Evolutionary conservation across 2,113 vertebrate species (phyloP).

Genomic region (Carollia perspicillata): DNA sequence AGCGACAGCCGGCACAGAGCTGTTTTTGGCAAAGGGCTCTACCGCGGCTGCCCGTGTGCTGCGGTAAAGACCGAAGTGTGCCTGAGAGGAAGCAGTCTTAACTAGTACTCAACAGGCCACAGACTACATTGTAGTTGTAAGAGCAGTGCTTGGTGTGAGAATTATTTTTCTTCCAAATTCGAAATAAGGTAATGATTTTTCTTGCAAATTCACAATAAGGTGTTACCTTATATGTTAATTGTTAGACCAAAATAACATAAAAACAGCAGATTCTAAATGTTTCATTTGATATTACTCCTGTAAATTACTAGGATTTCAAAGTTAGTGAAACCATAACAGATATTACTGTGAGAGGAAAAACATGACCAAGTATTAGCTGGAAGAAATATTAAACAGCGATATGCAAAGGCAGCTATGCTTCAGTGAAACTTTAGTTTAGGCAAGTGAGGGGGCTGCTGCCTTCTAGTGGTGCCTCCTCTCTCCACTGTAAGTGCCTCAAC

Average conservation of each 20-base stretch:
- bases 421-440: not conserved
- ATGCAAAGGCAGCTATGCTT: not conserved
- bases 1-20: not conserved
- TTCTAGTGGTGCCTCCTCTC: constrained; percentile 31
- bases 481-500: no score
- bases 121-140: not conserved
- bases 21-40: constrained; percentile 47
- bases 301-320: constrained; percentile 5
- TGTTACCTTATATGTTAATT: not conserved
- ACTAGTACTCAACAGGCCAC: not conserved
- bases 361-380: not conserved
- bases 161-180: not conserved
- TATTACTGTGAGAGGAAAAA: not conserved
- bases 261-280: not conserved
- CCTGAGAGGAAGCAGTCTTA: not conserved
- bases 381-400: not conserved
- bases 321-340: not conserved
- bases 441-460: constrained; percentile 1
- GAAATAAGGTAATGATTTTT: not conserved
- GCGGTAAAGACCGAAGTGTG: constrained; percentile 28
- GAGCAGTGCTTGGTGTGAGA: not conserved
- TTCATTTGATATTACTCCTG: not conserved
- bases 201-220: not conserved
- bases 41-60: constrained; percentile 14
- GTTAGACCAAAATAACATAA: not conserved